Percentiles rank a stretch among this genome's conserved stretches.
phyloP scores from a whole-genome alignment of 2,888 invertebrate species.

The Panzeria rudis region DNA sequence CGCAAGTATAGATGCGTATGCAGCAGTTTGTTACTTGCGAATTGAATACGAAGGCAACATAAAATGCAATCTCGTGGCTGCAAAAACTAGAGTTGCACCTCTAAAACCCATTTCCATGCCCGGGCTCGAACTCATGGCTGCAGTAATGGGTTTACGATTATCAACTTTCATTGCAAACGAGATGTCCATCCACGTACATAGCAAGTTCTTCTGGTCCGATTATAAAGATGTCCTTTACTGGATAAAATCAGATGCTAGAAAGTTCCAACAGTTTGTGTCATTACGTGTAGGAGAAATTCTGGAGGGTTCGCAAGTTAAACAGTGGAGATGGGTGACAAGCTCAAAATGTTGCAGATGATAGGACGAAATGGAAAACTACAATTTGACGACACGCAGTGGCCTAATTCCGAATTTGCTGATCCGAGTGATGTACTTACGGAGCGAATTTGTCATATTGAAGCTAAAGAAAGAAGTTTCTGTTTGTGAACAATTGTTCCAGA shows the following conservation, averaged over 20 bases:
- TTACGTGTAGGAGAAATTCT: too few relatives aligned
- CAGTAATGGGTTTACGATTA: constrained; percentile 36
- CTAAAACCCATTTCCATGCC: too few relatives aligned
- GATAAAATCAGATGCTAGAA: constrained; percentile 52
- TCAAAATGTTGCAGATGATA: constrained; percentile 53
- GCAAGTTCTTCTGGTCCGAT: constrained; percentile 60
- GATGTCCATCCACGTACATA: constrained; percentile 28
- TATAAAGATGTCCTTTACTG: too few relatives aligned
- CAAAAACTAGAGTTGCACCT: constrained; percentile 63
- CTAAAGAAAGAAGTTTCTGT: neutral
- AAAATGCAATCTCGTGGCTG: neutral
- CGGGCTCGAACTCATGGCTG: constrained; percentile 59
- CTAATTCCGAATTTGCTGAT: too few relatives aligned
- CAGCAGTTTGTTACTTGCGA: too few relatives aligned
- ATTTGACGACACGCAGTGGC: neutral
- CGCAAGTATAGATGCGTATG: too few relatives aligned
- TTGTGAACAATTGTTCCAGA: neutral
- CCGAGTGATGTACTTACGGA: too few relatives aligned
- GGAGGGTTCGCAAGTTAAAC: constrained; percentile 37
- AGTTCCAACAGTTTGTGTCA: too few relatives aligned
- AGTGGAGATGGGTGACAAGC: constrained; percentile 55
- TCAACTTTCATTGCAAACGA: constrained; percentile 11
- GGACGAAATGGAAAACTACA: neutral
- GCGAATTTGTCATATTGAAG: neutral
- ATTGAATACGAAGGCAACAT: too few relatives aligned